These are phyloP conservation scores for Corydoras sp. DNA, from an alignment of 2,113 vertebrate genomes.

Conservation along the genomic window DNA sequence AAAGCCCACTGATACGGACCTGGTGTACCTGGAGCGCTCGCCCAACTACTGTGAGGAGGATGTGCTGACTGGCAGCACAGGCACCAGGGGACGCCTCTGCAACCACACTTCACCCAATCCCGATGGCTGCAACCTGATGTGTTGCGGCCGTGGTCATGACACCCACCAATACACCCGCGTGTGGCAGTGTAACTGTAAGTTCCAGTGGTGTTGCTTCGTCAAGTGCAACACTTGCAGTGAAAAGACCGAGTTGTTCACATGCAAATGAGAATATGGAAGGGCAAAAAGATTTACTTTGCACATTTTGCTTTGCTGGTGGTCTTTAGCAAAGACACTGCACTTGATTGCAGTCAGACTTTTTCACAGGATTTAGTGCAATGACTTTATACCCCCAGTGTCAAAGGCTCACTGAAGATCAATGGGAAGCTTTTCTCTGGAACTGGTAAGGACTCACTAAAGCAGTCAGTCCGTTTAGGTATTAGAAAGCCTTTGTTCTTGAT, in stretches of 20 bases:
- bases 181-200: constrained; percentile 98
- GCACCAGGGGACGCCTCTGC: constrained; percentile 88
- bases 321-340: constrained; percentile 33
- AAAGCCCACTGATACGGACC: constrained; percentile 91
- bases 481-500: constrained; percentile 19
- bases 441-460: background rate
- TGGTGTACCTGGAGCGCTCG: constrained; percentile 95
- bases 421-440: constrained; percentile 10
- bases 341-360: constrained; percentile 16
- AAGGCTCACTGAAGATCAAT: constrained; percentile 3
- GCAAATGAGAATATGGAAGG: constrained; percentile 68
- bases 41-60: constrained; percentile 99
- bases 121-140: constrained; percentile 89
- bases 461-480: background rate
- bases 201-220: constrained; percentile 98
- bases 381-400: constrained; percentile 15
- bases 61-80: constrained; percentile 82
- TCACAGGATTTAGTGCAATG: constrained; percentile 10
- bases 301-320: constrained; percentile 48
- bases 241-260: constrained; percentile 93
- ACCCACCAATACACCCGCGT: constrained; percentile 94
- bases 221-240: constrained; percentile 96
- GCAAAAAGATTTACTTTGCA: constrained; percentile 71
- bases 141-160: constrained; percentile 92
- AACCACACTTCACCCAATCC: constrained; percentile 84